phyloP scores from a whole-genome alignment of 2,888 invertebrate species.

The Nomada flava region DNA sequence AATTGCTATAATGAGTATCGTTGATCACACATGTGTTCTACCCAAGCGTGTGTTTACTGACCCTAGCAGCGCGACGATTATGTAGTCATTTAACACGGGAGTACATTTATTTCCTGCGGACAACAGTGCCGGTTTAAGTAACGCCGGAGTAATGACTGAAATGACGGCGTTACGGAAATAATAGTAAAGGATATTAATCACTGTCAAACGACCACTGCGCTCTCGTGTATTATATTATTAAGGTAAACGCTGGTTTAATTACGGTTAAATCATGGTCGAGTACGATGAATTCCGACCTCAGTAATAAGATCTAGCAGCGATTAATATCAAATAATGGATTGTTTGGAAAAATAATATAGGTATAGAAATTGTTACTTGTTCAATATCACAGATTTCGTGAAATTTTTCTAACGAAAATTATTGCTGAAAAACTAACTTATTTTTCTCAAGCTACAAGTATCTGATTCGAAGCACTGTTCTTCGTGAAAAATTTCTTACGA shows the following conservation, averaged over 20 bases:
- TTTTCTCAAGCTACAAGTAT: too few relatives aligned
- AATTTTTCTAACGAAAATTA: too few relatives aligned
- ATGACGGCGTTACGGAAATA: constrained; percentile 28
- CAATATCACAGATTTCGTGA: too few relatives aligned
- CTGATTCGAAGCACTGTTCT: too few relatives aligned
- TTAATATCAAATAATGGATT: too few relatives aligned
- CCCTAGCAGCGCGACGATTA: constrained; percentile 9
- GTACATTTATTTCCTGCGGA: constrained; percentile 1
- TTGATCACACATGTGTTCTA: not conserved
- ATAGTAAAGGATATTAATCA: constrained; percentile 42
- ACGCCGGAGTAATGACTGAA: constrained; percentile 25
- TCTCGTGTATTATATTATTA: constrained; percentile 13
- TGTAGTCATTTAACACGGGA: not conserved
- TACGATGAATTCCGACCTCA: not conserved
- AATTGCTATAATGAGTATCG: not conserved
- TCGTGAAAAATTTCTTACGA: too few relatives aligned
- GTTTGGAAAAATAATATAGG: too few relatives aligned
- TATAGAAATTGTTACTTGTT: too few relatives aligned
- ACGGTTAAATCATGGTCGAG: constrained; percentile 20
- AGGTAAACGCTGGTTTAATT: constrained; percentile 11
- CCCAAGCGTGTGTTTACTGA: not conserved
- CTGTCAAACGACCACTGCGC: constrained; percentile 7
- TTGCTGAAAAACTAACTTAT: too few relatives aligned
- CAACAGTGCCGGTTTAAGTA: not conserved
- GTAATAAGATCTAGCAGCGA: not conserved